Percentiles rank a stretch among this genome's conserved stretches.
Evolutionary conservation across 2,797 vertebrate genomes (phyloP).

Genomic region (Argentina silus): DNA sequence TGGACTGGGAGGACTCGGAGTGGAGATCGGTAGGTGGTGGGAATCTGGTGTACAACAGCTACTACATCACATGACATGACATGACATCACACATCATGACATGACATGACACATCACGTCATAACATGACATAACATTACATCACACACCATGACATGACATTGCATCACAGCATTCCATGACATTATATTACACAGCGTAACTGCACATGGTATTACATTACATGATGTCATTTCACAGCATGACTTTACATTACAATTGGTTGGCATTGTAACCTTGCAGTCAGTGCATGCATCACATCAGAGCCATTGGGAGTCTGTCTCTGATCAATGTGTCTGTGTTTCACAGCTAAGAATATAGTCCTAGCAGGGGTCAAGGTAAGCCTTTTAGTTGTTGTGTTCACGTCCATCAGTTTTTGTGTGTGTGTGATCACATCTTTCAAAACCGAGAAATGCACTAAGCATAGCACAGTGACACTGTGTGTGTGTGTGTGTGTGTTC

Average conservation of each 20-base stretch:
- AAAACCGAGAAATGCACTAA: neutral
- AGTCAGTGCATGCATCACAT: no score
- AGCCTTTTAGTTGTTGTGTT: conserved; percentile 17
- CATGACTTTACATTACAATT: neutral
- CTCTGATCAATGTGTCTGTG: neutral
- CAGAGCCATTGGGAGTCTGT: neutral
- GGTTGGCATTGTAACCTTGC: neutral
- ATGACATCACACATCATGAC: conserved; percentile 6
- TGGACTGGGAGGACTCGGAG: conserved; percentile 92
- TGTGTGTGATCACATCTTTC: neutral
- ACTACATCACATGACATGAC: neutral
- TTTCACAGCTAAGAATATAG: conserved; percentile 93
- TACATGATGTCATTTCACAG: neutral
- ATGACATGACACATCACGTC: neutral
- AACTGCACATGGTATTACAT: no score
- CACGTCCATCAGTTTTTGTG: no score
- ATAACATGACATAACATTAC: neutral
- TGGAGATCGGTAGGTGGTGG: conserved; percentile 90
- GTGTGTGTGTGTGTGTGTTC: neutral
- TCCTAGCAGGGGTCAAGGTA: conserved; percentile 97
- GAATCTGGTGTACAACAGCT: neutral
- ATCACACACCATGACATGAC: conserved; percentile 11
- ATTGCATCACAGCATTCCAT: neutral
- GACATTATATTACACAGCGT: neutral
- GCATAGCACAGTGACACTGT: conserved; percentile 4